These are phyloP conservation scores for Caenorhabditis zanzibari DNA, from an alignment of 2,888 invertebrate genomes.

Conservation along the genomic window DNA sequence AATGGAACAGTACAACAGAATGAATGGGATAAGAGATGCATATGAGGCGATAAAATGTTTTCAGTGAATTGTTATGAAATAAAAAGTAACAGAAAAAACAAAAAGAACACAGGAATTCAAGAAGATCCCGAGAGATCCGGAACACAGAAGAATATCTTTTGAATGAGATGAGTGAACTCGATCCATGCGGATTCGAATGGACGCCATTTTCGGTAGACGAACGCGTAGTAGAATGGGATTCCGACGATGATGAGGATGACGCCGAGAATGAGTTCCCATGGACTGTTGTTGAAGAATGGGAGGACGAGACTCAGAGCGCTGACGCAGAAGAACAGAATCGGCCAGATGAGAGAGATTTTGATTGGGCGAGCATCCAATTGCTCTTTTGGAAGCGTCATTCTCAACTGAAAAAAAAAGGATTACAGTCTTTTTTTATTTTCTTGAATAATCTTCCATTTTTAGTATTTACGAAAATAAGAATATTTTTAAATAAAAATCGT, in stretches of 20 bases:
- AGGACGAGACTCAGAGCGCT: conserved; percentile 92
- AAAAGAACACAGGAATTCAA: conserved; percentile 12
- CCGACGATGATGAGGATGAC: conserved; percentile 87
- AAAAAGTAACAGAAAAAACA: not conserved
- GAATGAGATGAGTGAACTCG: conserved; percentile 77
- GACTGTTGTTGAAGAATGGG: conserved; percentile 88
- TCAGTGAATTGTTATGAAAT: not conserved
- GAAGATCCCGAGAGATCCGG: conserved; percentile 71
- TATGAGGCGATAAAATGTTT: not conserved
- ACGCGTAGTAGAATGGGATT: conserved; percentile 92
- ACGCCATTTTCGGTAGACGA: conserved; percentile 88
- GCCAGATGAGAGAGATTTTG: conserved; percentile 86
- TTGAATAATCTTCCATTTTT: too few relatives aligned
- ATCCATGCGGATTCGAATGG: conserved; percentile 84
- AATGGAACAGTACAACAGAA: too few relatives aligned
- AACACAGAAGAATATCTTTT: conserved; percentile 81
- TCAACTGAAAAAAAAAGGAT: too few relatives aligned
- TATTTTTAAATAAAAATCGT: too few relatives aligned
- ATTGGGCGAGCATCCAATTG: conserved; percentile 84
- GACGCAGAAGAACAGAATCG: conserved; percentile 91
- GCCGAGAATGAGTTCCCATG: conserved; percentile 85
- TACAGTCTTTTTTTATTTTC: too few relatives aligned
- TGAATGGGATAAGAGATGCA: too few relatives aligned
- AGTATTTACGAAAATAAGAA: too few relatives aligned
- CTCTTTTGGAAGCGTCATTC: conserved; percentile 79